phyloP scores from a whole-genome alignment of 2,113 vertebrate species.

The Megaceryle maxima region DNA sequence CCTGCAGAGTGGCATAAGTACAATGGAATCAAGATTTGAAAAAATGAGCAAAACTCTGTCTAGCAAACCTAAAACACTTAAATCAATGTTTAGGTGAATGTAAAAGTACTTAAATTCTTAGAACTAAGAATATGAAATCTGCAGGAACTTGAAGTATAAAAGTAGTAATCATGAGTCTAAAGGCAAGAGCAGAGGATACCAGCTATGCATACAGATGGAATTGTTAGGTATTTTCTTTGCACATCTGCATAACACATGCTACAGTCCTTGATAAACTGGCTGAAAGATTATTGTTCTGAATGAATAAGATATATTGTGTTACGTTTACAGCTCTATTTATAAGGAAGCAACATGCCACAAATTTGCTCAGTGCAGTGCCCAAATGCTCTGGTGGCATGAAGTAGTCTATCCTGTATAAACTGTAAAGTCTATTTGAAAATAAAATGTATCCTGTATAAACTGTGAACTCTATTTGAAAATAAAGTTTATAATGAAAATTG shows the following conservation, averaged over 20 bases:
- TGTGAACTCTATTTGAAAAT: slow-evolving; percentile 48
- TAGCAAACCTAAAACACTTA: neutral
- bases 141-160: neutral
- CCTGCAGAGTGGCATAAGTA: neutral
- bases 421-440: slow-evolving; percentile 48
- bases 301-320: neutral
- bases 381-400: neutral
- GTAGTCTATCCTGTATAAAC: neutral
- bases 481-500: slow-evolving; percentile 59
- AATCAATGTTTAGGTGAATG: neutral
- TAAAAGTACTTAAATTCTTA: neutral
- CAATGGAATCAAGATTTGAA: neutral
- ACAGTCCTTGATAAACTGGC: neutral
- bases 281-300: neutral
- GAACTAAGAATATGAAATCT: neutral
- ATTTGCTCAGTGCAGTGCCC: neutral
- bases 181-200: neutral
- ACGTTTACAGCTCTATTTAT: neutral
- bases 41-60: neutral
- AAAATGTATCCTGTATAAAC: slow-evolving; percentile 17
- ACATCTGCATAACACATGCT: neutral
- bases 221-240: neutral
- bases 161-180: neutral
- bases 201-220: neutral
- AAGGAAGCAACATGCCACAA: neutral